Evolutionary conservation across 2,113 vertebrate species (phyloP).

Genomic region (Benitochromis conjunctus): DNA sequence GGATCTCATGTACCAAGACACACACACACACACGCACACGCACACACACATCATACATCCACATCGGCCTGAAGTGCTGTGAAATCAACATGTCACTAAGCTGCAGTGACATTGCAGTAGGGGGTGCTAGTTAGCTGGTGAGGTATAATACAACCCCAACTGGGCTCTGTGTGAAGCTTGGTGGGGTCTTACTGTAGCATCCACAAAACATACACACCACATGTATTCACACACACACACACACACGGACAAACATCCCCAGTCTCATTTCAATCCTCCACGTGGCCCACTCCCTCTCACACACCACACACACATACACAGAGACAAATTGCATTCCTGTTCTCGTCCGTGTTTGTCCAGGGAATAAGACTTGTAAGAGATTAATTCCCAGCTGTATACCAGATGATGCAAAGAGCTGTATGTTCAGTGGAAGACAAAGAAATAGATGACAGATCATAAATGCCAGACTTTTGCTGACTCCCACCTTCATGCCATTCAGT

Average conservation of each 20-base stretch:
- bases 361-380: constrained; percentile 6
- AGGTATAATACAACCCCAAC: constrained; percentile 15
- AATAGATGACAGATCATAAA: not conserved
- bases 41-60: not conserved
- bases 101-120: constrained; percentile 49
- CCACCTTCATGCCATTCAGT: not conserved
- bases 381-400: constrained; percentile 8
- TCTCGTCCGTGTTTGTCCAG: not conserved
- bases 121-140: constrained; percentile 53
- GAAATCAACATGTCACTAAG: constrained; percentile 23
- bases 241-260: not conserved
- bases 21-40: not conserved
- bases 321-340: not conserved
- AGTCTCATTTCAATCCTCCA: not conserved
- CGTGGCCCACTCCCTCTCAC: not conserved
- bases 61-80: not conserved
- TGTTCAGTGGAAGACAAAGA: not conserved
- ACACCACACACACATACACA: not conserved
- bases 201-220: not conserved
- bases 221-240: not conserved
- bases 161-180: not conserved
- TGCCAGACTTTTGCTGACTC: not conserved
- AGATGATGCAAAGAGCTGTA: not conserved
- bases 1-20: not conserved
- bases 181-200: not conserved